Evolutionary conservation across 2,797 vertebrate genomes (phyloP).

Genomic region (Spinus pinus): DNA sequence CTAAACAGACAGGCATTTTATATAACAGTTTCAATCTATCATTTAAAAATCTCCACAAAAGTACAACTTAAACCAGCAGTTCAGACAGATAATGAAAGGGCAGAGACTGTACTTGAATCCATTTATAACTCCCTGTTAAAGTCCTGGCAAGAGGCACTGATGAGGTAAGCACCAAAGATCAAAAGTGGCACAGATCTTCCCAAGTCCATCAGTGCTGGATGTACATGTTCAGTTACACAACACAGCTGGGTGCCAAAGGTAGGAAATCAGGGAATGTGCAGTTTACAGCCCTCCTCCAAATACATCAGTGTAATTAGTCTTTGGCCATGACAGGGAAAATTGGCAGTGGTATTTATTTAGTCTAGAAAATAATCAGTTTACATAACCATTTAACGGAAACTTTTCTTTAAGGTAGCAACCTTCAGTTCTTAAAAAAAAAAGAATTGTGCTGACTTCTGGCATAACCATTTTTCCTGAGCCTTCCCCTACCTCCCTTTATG

Average conservation of each 20-base stretch:
- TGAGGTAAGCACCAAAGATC: background rate
- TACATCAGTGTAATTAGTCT: background rate
- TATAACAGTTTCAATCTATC: background rate
- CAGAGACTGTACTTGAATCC: background rate
- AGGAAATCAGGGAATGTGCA: background rate
- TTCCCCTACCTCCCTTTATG: background rate
- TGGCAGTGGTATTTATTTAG: background rate
- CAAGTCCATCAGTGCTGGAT: background rate
- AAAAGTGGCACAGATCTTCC: background rate
- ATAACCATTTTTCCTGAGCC: background rate
- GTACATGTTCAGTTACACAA: background rate
- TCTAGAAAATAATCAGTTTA: background rate
- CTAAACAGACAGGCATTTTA: background rate
- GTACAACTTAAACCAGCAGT: background rate
- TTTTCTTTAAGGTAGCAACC: background rate
- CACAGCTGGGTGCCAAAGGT: background rate
- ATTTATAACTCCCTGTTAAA: background rate
- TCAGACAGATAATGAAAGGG: background rate
- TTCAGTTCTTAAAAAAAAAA: background rate
- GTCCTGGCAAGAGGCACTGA: background rate
- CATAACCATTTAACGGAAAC: background rate
- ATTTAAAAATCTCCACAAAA: background rate
- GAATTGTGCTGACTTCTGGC: background rate
- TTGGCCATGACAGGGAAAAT: background rate
- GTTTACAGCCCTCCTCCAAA: background rate